Evolutionary conservation across 2,113 vertebrate genomes (phyloP).

Genomic region (Phalacrocorax aristotelis): DNA sequence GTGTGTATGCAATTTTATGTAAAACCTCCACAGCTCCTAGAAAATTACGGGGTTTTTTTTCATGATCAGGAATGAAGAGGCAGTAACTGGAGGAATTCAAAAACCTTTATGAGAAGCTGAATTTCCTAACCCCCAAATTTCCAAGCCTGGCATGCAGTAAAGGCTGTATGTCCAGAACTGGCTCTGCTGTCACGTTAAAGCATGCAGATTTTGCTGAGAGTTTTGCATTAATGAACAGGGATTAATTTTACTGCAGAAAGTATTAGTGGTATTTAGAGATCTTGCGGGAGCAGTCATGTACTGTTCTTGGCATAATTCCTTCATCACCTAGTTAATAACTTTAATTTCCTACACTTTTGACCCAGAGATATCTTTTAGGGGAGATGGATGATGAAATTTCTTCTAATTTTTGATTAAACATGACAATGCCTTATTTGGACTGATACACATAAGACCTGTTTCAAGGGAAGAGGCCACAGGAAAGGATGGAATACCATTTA

Average conservation of each 20-base stretch:
- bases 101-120: neutral
- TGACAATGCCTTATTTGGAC: neutral
- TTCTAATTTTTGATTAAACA: slow-evolving; percentile 42
- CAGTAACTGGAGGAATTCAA: neutral
- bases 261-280: slow-evolving; percentile 32
- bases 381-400: slow-evolving; percentile 9
- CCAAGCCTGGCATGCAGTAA: neutral
- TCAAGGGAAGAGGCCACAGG: neutral
- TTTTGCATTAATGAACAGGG: slow-evolving; percentile 23
- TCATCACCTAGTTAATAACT: slow-evolving; percentile 45
- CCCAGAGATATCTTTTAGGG: slow-evolving; percentile 17
- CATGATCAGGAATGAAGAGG: neutral
- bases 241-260: slow-evolving; percentile 48
- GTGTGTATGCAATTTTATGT: neutral
- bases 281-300: slow-evolving; percentile 15
- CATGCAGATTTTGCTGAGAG: neutral
- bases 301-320: slow-evolving; percentile 41
- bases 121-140: neutral
- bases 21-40: neutral
- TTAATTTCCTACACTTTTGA: slow-evolving; percentile 46
- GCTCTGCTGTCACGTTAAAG: neutral
- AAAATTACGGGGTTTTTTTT: neutral
- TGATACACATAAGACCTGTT: neutral
- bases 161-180: neutral
- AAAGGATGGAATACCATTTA: neutral